Percentiles rank a stretch among this genome's conserved stretches.
Conservation (phyloP, 2,113 vertebrate species). For the Donacobius atricapilla region DNA sequence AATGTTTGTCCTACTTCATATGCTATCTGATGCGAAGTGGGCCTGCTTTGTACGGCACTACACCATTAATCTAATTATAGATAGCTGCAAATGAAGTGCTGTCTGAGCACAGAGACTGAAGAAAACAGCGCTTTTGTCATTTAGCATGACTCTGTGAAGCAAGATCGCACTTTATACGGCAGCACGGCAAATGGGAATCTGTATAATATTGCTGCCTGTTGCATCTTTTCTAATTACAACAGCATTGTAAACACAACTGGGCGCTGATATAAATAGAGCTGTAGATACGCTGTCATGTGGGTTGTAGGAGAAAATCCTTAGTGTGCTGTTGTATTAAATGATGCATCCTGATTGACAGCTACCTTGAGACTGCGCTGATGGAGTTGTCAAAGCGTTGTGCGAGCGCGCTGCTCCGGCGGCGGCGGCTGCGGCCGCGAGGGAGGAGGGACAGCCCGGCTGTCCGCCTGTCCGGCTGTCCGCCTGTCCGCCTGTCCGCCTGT, state of each 20-base stretch:
- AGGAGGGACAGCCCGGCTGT: rapidly evolving
- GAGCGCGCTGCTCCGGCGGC: conserved; percentile 75
- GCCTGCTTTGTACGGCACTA: conserved; percentile 83
- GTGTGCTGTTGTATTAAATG: conserved; percentile 92
- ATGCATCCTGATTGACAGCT: conserved; percentile 97
- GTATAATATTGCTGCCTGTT: conserved; percentile 81
- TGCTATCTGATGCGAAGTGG: conserved; percentile 89
- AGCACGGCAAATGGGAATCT: conserved; percentile 71
- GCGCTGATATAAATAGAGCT: conserved; percentile 91
- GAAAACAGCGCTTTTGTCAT: conserved; percentile 83
- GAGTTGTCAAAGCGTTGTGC: conserved; percentile 91
- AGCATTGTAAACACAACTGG: conserved; percentile 82
- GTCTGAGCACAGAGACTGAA: conserved; percentile 77
- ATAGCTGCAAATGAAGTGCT: conserved; percentile 89
- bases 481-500: not conserved
- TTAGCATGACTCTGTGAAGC: conserved; percentile 77
- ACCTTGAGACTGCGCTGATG: conserved; percentile 96
- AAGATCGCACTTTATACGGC: conserved; percentile 75
- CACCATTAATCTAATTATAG: conserved; percentile 98
- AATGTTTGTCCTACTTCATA: conserved; percentile 94
- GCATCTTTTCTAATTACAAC: conserved; percentile 86
- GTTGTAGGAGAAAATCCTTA: conserved; percentile 80
- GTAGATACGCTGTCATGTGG: conserved; percentile 90
- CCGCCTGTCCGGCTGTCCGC: not conserved
- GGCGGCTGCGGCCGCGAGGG: conserved; percentile 74